Percentiles rank a stretch among this genome's conserved stretches.
Conservation (phyloP, 2,113 vertebrate species). For the Sprattus sprattus region DNA sequence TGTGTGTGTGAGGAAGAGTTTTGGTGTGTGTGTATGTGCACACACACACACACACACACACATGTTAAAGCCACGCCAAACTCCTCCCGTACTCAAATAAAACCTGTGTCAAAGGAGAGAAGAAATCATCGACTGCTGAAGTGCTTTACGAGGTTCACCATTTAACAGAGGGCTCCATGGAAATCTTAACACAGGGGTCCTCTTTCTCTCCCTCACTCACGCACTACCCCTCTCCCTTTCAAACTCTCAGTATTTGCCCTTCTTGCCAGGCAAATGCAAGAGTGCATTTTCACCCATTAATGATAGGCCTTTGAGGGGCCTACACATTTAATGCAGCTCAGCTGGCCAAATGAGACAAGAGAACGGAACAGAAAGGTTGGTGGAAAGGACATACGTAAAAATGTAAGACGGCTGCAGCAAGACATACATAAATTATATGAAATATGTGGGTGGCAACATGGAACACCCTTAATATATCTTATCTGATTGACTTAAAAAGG, state of each 20-base stretch:
- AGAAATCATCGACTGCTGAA: conserved; percentile 65
- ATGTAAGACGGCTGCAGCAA: background rate
- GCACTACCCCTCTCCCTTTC: conserved; percentile 51
- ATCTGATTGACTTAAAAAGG: no score
- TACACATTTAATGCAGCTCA: conserved; percentile 71
- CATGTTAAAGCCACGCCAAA: conserved; percentile 46
- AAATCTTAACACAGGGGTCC: conserved; percentile 67
- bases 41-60: no score
- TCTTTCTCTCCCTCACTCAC: conserved; percentile 58
- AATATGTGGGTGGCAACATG: no score
- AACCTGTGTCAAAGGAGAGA: conserved; percentile 57
- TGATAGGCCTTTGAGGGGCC: conserved; percentile 66
- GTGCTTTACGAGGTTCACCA: conserved; percentile 67
- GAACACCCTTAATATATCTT: no score
- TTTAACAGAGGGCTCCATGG: conserved; percentile 66
- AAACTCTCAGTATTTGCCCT: conserved; percentile 53
- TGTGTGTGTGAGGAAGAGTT: conserved; percentile 31
- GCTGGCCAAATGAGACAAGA: conserved; percentile 64
- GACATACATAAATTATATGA: background rate
- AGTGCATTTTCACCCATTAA: conserved; percentile 76
- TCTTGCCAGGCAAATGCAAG: conserved; percentile 69
- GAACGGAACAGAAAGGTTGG: no score
- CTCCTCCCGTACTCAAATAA: conserved; percentile 60
- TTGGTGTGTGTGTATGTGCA: conserved; percentile 43
- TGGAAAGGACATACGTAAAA: background rate